Evolutionary conservation across 2,888 invertebrate species (phyloP), one percentile per base, ranked within the genome.

Genomic region (Nudaria mundana): DNA sequence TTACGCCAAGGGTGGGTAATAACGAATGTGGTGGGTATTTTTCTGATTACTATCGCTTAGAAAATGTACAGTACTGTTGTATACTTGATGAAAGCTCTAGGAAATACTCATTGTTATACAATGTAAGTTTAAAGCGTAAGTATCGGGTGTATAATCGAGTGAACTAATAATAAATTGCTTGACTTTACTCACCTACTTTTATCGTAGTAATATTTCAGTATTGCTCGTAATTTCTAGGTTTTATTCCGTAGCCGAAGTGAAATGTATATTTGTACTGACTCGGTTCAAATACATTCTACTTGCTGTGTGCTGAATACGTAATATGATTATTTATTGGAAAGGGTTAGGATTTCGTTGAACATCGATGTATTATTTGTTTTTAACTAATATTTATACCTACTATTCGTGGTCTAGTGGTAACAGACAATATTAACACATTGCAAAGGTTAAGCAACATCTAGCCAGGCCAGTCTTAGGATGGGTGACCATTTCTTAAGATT

Each of bases 31-130:
- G 55, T 44, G 57, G n/a, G 57, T 65, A 58, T 61, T 70, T 71
- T 65, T 62, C 66, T 58, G 69, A 70, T 71, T 51, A 42, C 42
- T 67, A 71, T 70, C 70, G 51, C 28, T 1, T 43, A 46, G 46
- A 51, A 44, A 52, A 44, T n/a, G 47, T 58, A 50, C 45, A 37
- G 37, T 48, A 46, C 38, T 41, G 56, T 45, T 49, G 36, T 58
- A 52, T 41, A 44, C 40, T 36, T 58, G 58, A 53, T 58, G 58
- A 56, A 58, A 58, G 37, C 46, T 58, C 53, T 37, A 24, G 48
- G 49, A 58, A 58, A 52, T 44, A 45, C 25, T 37, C 30, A 44
- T 40, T 44, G 30, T 43, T 48, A 22, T 40, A 50, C 48, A 52
- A 40, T 46, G 56, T 56, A 30, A 14, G 28, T 26, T 38, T 36